phyloP scores from a whole-genome alignment of 92 coral and sea anemone genomes.

The Diadumene lineata region DNA sequence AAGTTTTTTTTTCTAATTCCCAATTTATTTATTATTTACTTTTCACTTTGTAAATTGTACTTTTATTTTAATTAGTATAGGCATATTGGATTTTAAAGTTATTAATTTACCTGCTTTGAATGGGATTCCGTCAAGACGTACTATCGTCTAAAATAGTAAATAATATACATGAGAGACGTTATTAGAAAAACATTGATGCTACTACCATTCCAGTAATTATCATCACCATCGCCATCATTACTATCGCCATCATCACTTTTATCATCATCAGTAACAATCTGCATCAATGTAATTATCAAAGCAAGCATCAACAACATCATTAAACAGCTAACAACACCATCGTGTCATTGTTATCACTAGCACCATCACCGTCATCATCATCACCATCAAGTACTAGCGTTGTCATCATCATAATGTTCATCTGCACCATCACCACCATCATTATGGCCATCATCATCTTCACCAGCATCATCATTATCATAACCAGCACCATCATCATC shows the following conservation, averaged over 20 bases:
- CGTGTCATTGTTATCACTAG: neutral
- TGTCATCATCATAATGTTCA: neutral
- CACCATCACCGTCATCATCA: neutral
- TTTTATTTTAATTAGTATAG: no score
- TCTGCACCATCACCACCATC: neutral
- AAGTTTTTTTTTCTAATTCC: neutral
- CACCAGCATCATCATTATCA: neutral
- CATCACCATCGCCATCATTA: neutral
- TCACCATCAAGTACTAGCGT: no score
- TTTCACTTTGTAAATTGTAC: neutral
- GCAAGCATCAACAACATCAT: neutral
- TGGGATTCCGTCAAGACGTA: conserved; percentile 79
- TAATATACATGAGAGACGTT: no score
- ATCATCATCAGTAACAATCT: neutral
- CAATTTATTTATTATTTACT: neutral
- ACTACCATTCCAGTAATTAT: neutral
- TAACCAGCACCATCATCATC: neutral
- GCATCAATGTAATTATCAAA: neutral
- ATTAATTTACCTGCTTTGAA: conserved; percentile 64
- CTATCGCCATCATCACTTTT: neutral
- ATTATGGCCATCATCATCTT: neutral
- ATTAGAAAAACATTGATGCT: neutral
- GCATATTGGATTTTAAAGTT: no score
- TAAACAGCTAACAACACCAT: neutral
- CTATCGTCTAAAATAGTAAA: conserved; percentile 77